Evolutionary conservation across 2,797 vertebrate species (phyloP), one percentile per base, ranked within the genome.

Genomic region (Triplophysa yarkandensis): DNA sequence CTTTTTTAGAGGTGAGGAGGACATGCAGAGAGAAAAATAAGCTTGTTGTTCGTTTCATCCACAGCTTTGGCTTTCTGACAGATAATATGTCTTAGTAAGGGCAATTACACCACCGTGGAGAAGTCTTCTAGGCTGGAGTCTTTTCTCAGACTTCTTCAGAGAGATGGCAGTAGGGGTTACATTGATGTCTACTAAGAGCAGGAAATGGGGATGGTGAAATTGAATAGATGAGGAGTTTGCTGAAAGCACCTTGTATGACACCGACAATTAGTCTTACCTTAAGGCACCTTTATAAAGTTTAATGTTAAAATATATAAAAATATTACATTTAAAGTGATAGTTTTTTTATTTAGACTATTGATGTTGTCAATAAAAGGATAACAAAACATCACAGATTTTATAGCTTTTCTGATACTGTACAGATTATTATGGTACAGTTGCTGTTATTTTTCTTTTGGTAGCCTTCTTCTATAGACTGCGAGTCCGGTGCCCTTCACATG

Each of bases 11-110:
- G 72, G 74, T 27, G 5, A 78, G 14, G 30, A 21, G 55, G 36
- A 74, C 62, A 41, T 60, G 44, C 25, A 21, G 55, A 64, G 62
- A 65, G 46, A 9, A 50, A 78, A 80, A 78, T 61, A 63, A 66
- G 43, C 65, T 36, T 67, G 16, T 69, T 80, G 73, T 74, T 78
- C 34, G 46, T 4, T n/a, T 41, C 9, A 44, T 74, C 44, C 17
- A 44, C 19, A 36, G 41, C 25, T 65, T 43, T 74, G 55, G 41
- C 46, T 34, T 19, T 39, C n/a, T 34, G 36, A 25, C 21, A 66
- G 52, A 64, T 71, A 71, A 78, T 55, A 54, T 70, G 32, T 8
- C 62, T 72, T 16, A n/a, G 74, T 62, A 68, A 68, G 14, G 54
- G 32, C 62, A 76, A 74, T 72, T 77, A 46, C 25, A 65, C 39